Percentiles rank a stretch among this genome's conserved stretches.
Conservation (phyloP, 2,797 vertebrate species). For the Sitta carolinensis region DNA sequence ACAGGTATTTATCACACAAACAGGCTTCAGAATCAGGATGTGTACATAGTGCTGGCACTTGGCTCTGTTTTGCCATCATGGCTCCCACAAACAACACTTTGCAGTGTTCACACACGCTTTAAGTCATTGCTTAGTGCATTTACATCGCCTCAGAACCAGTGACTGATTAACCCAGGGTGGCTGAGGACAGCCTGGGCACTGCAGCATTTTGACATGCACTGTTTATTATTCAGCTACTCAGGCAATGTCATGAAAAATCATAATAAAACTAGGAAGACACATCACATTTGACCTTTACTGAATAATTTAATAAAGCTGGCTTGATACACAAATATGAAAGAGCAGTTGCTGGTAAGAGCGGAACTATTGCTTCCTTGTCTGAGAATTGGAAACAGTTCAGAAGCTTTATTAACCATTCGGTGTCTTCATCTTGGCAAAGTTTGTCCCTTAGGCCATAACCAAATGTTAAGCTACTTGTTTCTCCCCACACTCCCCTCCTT, state of each 20-base stretch:
- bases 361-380: conserved; percentile 71
- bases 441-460: conserved; percentile 54
- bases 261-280: conserved; percentile 67
- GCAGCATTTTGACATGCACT: conserved; percentile 25
- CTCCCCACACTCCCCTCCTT: not conserved
- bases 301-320: conserved; percentile 77
- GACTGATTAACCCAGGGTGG: not conserved
- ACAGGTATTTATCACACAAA: not conserved
- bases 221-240: conserved; percentile 65
- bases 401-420: conserved; percentile 71
- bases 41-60: not conserved
- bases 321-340: conserved; percentile 68
- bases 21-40: not conserved
- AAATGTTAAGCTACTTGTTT: conserved; percentile 42
- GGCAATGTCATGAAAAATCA: conserved; percentile 71
- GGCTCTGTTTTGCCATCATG: not conserved
- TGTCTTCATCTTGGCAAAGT: conserved; percentile 53
- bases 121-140: conserved; percentile 2
- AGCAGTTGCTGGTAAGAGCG: conserved; percentile 70
- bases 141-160: conserved; percentile 17
- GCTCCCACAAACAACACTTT: not conserved
- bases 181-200: not conserved
- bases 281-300: conserved; percentile 77
- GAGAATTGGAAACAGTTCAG: conserved; percentile 71
- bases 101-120: not conserved